Evolutionary conservation across 2,113 vertebrate species (phyloP).

Genomic region (Xerus inauris): DNA sequence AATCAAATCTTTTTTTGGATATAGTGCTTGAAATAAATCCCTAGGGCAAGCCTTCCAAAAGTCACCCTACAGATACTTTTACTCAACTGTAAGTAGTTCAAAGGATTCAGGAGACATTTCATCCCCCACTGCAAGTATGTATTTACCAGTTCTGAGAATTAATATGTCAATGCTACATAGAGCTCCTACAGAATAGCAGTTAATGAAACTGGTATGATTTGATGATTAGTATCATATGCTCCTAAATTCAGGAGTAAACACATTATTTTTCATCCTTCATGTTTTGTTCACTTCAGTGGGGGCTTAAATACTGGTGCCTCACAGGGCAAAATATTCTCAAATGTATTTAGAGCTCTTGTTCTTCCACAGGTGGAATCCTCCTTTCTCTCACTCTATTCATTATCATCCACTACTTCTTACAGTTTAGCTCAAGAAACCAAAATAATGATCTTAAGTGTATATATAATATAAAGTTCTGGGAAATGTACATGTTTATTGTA

Average conservation of each 20-base stretch:
- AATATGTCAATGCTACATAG: neutral
- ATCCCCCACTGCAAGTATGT: rapidly evolving
- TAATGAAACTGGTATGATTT: neutral
- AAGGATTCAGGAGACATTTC: neutral
- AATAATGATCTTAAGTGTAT: conserved; percentile 66
- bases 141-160: neutral
- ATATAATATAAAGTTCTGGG: conserved; percentile 66
- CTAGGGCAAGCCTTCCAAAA: neutral
- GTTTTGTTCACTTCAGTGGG: neutral
- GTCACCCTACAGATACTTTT: neutral
- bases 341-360: neutral
- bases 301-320: neutral
- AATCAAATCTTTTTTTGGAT: neutral
- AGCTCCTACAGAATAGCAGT: neutral
- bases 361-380: neutral
- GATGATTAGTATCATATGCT: neutral
- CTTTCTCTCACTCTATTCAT: neutral
- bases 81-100: neutral
- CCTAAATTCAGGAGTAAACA: neutral
- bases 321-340: neutral
- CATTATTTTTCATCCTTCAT: neutral
- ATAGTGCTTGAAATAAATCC: conserved; percentile 1
- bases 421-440: conserved; percentile 23
- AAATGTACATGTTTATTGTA: conserved; percentile 75
- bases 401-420: neutral